phyloP scores from a whole-genome alignment of 2,113 vertebrate species.

The Halcyon senegalensis region DNA sequence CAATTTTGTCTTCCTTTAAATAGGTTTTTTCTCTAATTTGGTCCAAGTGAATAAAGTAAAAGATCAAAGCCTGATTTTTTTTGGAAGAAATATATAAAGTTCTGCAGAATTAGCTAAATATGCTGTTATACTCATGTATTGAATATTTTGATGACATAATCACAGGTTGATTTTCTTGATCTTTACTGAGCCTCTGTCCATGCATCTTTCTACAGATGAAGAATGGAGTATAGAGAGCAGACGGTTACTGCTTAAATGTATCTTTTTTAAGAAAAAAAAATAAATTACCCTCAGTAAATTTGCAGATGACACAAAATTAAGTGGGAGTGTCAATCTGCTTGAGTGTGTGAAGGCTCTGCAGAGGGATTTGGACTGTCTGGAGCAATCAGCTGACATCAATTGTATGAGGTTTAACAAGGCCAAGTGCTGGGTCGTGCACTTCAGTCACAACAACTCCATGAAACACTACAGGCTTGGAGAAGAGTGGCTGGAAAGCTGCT shows the following conservation, averaged over 20 bases:
- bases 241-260: accelerated
- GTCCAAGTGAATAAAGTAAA: background rate
- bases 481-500: no score
- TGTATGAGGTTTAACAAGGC: no score
- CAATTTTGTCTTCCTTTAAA: background rate
- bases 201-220: background rate
- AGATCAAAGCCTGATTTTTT: background rate
- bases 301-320: no score
- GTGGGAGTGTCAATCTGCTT: no score
- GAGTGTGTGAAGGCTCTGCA: no score
- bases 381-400: no score
- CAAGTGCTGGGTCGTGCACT: no score
- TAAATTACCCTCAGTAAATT: no score
- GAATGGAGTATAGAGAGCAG: background rate
- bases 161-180: background rate
- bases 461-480: no score
- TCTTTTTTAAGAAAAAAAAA: background rate
- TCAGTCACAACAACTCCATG: no score
- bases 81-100: background rate
- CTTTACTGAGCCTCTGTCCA: background rate
- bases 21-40: background rate
- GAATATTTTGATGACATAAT: background rate
- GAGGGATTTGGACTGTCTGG: no score
- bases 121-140: background rate
- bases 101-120: background rate